A percentile compares a stretch with the other conserved stretches of the same genome.
Conservation (phyloP, 2,797 vertebrate species). For the Poeciliopsis gracilis region DNA sequence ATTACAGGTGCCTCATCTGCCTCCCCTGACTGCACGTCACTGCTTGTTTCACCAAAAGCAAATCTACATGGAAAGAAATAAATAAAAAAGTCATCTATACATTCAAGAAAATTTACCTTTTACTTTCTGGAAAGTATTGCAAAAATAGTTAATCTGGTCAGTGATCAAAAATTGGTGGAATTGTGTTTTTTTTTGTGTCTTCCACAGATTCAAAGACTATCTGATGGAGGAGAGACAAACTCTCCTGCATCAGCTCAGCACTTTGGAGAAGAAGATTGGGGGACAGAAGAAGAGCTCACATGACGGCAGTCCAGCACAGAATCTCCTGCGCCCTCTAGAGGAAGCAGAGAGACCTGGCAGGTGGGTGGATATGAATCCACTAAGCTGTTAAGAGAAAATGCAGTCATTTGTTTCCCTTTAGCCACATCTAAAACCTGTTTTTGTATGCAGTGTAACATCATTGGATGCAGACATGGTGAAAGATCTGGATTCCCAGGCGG, state of each 20-base stretch:
- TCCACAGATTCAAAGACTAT: constrained; percentile 75
- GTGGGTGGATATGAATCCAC: constrained; percentile 6
- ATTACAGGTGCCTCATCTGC: too few relatives aligned
- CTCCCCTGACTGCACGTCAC: too few relatives aligned
- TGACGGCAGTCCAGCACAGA: not conserved
- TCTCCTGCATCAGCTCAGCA: constrained; percentile 70
- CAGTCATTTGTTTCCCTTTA: not conserved
- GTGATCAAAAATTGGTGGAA: not conserved
- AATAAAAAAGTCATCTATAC: not conserved
- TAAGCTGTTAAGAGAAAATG: not conserved
- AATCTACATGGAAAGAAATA: not conserved
- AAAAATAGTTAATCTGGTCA: not conserved
- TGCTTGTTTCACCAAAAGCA: not conserved
- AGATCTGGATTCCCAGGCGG: constrained; percentile 57
- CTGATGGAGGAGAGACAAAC: constrained; percentile 76
- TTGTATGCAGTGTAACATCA: constrained; percentile 25
- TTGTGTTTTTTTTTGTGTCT: not conserved
- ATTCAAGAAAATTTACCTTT: not conserved
- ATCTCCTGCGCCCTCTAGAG: constrained; percentile 41
- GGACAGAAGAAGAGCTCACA: constrained; percentile 42
- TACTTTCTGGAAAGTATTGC: not conserved
- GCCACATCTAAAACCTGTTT: not conserved
- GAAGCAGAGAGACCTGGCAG: constrained; percentile 25
- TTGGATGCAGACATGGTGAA: constrained; percentile 56
- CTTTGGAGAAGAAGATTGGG: constrained; percentile 62